phyloP scores from a whole-genome alignment of 2,113 vertebrate species.

The Bos indicus region DNA sequence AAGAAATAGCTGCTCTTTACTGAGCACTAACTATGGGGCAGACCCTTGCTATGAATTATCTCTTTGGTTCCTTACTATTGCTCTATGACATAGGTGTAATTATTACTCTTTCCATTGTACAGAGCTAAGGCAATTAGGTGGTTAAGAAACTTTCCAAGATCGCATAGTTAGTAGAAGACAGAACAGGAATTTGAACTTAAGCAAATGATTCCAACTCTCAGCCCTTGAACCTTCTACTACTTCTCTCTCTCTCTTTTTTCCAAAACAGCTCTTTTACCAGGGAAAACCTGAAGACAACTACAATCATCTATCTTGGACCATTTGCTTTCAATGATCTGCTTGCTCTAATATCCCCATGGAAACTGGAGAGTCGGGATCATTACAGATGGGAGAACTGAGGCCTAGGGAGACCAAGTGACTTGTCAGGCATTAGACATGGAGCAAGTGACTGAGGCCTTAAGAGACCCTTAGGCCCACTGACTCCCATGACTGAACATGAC shows the following conservation, averaged over 20 bases:
- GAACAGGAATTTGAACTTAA: background rate
- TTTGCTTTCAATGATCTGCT: background rate
- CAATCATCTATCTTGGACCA: background rate
- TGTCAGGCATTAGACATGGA: background rate
- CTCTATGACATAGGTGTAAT: too few species aligned
- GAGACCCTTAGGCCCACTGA: background rate
- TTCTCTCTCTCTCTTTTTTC: background rate
- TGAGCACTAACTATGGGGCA: too few species aligned
- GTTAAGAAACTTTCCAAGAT: conserved; percentile 19
- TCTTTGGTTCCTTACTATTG: too few species aligned
- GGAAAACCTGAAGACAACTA: background rate
- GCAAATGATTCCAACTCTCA: background rate
- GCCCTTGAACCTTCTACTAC: background rate
- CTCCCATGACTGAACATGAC: background rate
- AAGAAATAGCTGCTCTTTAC: too few species aligned
- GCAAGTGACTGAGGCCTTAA: background rate
- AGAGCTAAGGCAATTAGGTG: background rate
- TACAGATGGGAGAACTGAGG: background rate
- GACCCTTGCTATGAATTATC: too few species aligned
- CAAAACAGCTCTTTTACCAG: background rate
- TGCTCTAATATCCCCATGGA: background rate
- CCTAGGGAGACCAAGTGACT: background rate
- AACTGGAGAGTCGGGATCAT: background rate
- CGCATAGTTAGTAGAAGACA: background rate
- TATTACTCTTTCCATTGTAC: too few species aligned